Percentiles rank a stretch among this genome's conserved stretches.
Evolutionary conservation across 1,140 invertebrate species (phyloP).

Genomic region (Drosophila pachea): DNA sequence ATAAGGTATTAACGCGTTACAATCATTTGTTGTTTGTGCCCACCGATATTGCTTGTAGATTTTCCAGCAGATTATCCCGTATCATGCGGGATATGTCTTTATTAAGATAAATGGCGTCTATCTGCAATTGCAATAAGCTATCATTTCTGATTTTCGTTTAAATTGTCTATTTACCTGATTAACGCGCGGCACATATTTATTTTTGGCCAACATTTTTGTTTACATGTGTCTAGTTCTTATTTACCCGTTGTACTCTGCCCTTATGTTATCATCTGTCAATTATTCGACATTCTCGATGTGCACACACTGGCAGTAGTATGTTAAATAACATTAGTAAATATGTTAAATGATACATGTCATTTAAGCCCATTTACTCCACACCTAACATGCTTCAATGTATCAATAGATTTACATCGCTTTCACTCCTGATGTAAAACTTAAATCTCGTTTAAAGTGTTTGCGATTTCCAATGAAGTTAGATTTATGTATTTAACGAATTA

Average conservation of each 20-base stretch:
- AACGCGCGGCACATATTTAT: slow-evolving; percentile 73
- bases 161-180: slow-evolving; percentile 78
- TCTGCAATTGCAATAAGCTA: slow-evolving; percentile 63
- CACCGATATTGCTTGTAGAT: slow-evolving; percentile 81
- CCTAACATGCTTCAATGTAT: background rate
- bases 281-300: slow-evolving; percentile 8
- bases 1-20: background rate
- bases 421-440: too few species aligned
- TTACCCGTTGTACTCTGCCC: slow-evolving; percentile 62
- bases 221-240: slow-evolving; percentile 32
- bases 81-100: slow-evolving; percentile 81
- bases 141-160: background rate
- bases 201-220: slow-evolving; percentile 70
- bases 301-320: slow-evolving; percentile 5
- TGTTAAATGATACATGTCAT: background rate
- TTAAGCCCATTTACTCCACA: background rate
- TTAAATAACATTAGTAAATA: background rate
- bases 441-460: background rate
- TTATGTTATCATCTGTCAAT: slow-evolving; percentile 45
- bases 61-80: slow-evolving; percentile 80
- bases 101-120: slow-evolving; percentile 81
- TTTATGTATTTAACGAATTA: slow-evolving; percentile 25
- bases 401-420: background rate
- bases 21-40: slow-evolving; percentile 27
- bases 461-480: background rate